These are phyloP conservation scores for Morus bassanus DNA, from an alignment of 2,797 vertebrate species.

Conservation along the genomic window DNA sequence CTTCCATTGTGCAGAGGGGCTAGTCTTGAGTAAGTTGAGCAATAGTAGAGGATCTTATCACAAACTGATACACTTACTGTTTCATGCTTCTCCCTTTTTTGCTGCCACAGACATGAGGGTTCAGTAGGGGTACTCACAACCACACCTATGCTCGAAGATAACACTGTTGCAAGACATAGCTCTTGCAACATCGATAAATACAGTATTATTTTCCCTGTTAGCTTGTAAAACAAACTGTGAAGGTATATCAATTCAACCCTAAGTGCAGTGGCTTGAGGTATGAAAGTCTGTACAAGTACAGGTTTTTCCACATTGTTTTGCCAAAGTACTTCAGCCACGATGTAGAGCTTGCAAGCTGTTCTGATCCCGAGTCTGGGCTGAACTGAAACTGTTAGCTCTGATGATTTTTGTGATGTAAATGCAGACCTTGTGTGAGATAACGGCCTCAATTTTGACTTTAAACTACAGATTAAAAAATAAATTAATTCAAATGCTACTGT, in stretches of 20 bases:
- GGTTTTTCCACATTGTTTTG: neutral
- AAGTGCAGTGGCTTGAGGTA: neutral
- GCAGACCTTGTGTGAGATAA: neutral
- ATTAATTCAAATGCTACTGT: neutral
- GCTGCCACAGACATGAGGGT: neutral
- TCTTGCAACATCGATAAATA: neutral
- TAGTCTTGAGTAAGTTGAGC: neutral
- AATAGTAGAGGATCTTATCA: neutral
- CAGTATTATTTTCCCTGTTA: neutral
- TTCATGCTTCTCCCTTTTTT: neutral
- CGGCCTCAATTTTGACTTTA: neutral
- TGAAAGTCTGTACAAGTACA: neutral
- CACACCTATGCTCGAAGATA: neutral
- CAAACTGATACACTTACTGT: neutral
- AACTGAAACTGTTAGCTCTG: neutral
- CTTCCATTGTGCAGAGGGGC: neutral
- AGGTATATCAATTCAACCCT: neutral
- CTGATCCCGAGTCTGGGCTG: neutral
- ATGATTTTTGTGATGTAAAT: neutral
- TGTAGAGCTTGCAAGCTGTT: neutral
- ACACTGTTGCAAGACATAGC: neutral
- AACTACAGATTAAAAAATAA: neutral
- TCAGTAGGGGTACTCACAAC: neutral
- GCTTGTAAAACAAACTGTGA: neutral
- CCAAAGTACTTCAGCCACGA: neutral